Percentiles rank a stretch among this genome's conserved stretches.
These are phyloP conservation scores for Orchestia grillus DNA, from an alignment of 1,140 invertebrate species.

Conservation along the genomic window DNA sequence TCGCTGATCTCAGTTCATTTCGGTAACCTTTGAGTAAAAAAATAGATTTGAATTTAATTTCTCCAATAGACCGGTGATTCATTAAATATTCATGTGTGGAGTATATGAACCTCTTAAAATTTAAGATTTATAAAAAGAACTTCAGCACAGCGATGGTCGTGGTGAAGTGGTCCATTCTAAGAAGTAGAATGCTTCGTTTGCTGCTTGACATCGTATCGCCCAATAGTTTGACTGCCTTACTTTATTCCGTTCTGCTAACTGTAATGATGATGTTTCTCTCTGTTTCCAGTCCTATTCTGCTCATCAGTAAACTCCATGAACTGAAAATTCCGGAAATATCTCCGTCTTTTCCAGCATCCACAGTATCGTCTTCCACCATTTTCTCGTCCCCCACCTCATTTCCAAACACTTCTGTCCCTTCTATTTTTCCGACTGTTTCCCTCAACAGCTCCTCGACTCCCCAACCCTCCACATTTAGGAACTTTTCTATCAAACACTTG, in stretches of 20 bases:
- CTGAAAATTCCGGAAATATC: neutral
- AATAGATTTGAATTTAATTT: no score
- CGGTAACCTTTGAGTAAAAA: no score
- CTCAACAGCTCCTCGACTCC: neutral
- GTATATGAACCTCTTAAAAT: no score
- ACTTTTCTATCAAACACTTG: neutral
- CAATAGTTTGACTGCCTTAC: neutral
- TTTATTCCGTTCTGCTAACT: neutral
- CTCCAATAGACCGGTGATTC: no score
- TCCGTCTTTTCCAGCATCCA: neutral
- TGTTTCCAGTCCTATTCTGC: constrained; percentile 19
- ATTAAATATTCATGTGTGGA: no score
- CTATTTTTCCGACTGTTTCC: neutral
- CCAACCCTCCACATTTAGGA: neutral
- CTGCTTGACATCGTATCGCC: neutral
- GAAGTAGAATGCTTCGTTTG: no score
- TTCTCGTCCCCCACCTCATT: neutral
- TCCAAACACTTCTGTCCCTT: neutral
- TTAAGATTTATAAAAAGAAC: no score
- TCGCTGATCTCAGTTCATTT: no score
- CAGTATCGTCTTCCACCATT: constrained; percentile 2
- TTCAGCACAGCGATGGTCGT: no score
- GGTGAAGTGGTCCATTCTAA: no score
- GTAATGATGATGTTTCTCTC: neutral
- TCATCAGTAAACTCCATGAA: constrained; percentile 16